Base-by-base conservation (phyloP, 2,888 invertebrate genomes). In the Eupithecia vulgata region DNA sequence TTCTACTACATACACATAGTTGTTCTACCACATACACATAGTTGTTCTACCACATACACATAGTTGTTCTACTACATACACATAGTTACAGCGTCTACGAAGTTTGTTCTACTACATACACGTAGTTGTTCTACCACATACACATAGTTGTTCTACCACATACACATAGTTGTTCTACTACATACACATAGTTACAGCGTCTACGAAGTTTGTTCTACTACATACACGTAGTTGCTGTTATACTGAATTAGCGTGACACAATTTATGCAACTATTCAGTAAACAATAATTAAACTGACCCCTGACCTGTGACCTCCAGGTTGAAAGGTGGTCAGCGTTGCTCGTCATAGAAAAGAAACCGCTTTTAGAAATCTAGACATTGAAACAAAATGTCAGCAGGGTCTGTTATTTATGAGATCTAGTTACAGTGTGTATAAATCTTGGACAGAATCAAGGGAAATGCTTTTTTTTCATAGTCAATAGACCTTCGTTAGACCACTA, bases 241-340 rank as follows among this genome's bases (percentile, higher is more conserved):
- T 21, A 37, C 17, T 35, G 21, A 62, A 12, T 61, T 34, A 34
- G 48, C 69, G 69, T 70, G 69, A 48, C 69, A 64, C 48, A 6
- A 64, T 48, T 70, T 52, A 52, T n/a, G 7, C 15, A 48, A 64
- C 48, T 70, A 25, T 70, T 64, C 52, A 64, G 45, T 69, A 62
- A 69, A 62, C 62, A 69, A 45, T 21, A 69, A 61, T 69, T 61
- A 62, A 69, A n/a, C 10, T 40, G 62, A 70, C 45, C 62, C 45
- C 34, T 35, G 10, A n/a, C n/a, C n/a, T n/a, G 62, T 42, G 25
- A 59, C 68, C 59, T 40, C 25, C 25, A 17, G 12, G 59, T 25
- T 59, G 4, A 37, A 59, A 48, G 37, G 13, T n/a, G 35, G 35
- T 62, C 35, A 37, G 34, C 15, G 12, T 10, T 62, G 35, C 15